Evolutionary conservation across 2,113 vertebrate species (phyloP).

Genomic region (Microtus ochrogaster): DNA sequence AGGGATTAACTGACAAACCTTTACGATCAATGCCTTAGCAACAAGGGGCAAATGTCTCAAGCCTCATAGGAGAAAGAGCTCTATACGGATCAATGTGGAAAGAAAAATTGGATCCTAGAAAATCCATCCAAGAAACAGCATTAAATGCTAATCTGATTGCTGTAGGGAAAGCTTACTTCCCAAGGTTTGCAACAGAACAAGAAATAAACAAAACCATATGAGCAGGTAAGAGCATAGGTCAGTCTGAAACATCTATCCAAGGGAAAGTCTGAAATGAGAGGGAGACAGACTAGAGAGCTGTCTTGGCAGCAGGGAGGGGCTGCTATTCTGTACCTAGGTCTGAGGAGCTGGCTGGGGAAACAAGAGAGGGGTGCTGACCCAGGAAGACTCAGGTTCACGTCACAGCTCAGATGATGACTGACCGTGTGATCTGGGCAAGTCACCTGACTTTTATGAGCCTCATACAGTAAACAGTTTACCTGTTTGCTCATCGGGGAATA

Average conservation of each 20-base stretch:
- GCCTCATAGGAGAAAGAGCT: neutral
- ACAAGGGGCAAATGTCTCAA: neutral
- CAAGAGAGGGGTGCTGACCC: neutral
- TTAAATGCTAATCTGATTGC: neutral
- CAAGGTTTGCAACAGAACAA: neutral
- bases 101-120: neutral
- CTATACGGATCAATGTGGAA: neutral
- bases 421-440: neutral
- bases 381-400: neutral
- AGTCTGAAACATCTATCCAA: neutral
- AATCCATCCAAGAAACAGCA: conserved; percentile 16
- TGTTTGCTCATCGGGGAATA: neutral
- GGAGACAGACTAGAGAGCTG: neutral
- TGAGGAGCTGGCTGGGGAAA: neutral
- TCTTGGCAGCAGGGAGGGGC: neutral
- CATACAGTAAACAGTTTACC: neutral
- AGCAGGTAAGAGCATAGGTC: neutral
- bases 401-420: neutral
- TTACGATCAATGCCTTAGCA: neutral
- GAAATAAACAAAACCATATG: neutral
- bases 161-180: neutral
- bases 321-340: neutral
- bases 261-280: neutral
- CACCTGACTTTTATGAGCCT: neutral
- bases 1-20: neutral